phyloP scores from a whole-genome alignment of 2,888 invertebrate genomes.

The Mongoloraphidia duomilia region DNA sequence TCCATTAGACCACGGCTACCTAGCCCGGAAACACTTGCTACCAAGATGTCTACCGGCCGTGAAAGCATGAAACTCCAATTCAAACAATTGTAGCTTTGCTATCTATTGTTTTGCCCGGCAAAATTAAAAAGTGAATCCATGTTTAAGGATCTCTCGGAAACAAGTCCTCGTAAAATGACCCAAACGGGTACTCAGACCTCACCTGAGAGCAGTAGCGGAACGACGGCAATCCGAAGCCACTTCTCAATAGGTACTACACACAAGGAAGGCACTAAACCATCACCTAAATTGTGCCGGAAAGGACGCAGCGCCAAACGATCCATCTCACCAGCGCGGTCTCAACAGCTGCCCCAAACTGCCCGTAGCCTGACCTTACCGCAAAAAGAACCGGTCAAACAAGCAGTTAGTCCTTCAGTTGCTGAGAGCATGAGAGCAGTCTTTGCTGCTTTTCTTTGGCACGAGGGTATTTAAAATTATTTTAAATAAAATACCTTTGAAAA shows the following conservation, averaged over 20 bases:
- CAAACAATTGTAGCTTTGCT: too few relatives aligned
- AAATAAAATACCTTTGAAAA: neutral
- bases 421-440: slow-evolving; percentile 89
- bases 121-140: neutral
- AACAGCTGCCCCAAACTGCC: slow-evolving; percentile 25
- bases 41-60: too few relatives aligned
- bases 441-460: slow-evolving; percentile 94
- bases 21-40: too few relatives aligned
- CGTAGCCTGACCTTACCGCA: slow-evolving; percentile 24
- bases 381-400: slow-evolving; percentile 57
- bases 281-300: slow-evolving; percentile 40
- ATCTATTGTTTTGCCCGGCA: neutral
- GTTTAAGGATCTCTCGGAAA: slow-evolving; percentile 23
- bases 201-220: slow-evolving; percentile 37
- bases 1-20: too few relatives aligned
- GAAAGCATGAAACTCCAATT: too few relatives aligned
- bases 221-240: slow-evolving; percentile 32
- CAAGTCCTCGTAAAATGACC: slow-evolving; percentile 32
- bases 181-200: slow-evolving; percentile 60
- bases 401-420: slow-evolving; percentile 82
- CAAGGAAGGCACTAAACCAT: slow-evolving; percentile 35
- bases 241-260: slow-evolving; percentile 44
- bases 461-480: slow-evolving; percentile 36
- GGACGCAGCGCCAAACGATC: slow-evolving; percentile 34
- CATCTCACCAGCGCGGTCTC: slow-evolving; percentile 32